phyloP scores from a whole-genome alignment of 2,113 vertebrate species.

The Alexandromys fortis region DNA sequence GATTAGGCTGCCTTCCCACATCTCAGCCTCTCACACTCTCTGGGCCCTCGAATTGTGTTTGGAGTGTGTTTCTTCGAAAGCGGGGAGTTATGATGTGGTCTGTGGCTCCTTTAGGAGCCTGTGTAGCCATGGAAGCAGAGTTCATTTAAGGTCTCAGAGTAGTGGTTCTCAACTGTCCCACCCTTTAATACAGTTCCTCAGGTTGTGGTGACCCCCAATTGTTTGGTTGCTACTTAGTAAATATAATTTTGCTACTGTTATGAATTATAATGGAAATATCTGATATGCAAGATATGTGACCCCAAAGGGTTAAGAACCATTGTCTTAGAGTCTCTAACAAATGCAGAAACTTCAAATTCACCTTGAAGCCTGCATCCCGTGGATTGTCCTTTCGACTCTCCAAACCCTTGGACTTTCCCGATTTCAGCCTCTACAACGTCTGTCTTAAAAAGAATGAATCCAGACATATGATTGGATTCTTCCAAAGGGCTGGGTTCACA shows the following conservation, averaged over 20 bases:
- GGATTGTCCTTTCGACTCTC: neutral
- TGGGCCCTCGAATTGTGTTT: neutral
- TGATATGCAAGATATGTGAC: neutral
- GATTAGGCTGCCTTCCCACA: neutral
- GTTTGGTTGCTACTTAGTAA: neutral
- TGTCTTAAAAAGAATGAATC: neutral
- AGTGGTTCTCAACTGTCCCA: neutral
- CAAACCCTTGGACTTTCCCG: neutral
- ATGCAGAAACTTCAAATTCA: neutral
- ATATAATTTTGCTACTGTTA: neutral
- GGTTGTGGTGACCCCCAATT: neutral
- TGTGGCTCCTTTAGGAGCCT: neutral
- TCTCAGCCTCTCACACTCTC: neutral
- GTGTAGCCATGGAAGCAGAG: neutral
- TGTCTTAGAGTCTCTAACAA: neutral
- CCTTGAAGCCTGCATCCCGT: neutral
- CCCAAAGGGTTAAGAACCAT: neutral
- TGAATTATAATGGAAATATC: neutral
- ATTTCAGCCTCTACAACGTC: neutral
- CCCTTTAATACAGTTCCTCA: neutral
- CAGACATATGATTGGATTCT: neutral
- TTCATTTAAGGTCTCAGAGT: neutral
- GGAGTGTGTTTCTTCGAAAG: neutral
- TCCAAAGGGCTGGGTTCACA: neutral
- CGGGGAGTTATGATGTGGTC: neutral